phyloP scores from a whole-genome alignment of 2,888 invertebrate genomes.

The Druceiella hillmani region DNA sequence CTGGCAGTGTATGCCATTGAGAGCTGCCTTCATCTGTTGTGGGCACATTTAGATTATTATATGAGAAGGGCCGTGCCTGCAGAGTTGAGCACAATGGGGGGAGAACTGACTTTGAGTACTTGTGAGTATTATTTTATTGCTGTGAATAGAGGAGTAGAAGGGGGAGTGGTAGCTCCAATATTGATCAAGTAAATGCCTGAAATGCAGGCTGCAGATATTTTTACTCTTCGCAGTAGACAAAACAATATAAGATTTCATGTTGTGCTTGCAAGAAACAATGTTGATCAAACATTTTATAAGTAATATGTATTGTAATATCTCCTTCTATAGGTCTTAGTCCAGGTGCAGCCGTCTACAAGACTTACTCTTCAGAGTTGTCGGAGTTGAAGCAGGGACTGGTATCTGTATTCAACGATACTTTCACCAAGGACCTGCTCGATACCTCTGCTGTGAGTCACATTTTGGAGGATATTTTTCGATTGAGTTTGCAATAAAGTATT shows the following conservation, averaged over 20 bases:
- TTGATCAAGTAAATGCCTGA: too few relatives aligned
- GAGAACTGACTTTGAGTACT: too few relatives aligned
- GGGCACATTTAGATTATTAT: constrained; percentile 71
- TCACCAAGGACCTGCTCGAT: constrained; percentile 66
- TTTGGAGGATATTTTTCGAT: constrained; percentile 2
- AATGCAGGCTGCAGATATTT: too few relatives aligned
- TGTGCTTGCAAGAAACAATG: background rate
- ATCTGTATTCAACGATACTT: constrained; percentile 71
- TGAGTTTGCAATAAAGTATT: background rate
- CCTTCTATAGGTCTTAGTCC: constrained; percentile 33
- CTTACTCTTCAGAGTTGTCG: constrained; percentile 56
- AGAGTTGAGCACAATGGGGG: too few relatives aligned
- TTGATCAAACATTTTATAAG: constrained; percentile 3
- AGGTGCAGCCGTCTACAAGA: constrained; percentile 50
- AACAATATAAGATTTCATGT: too few relatives aligned
- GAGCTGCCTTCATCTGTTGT: constrained; percentile 67
- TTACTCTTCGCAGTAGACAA: too few relatives aligned
- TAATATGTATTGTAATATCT: constrained; percentile 27
- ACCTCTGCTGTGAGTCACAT: constrained; percentile 53
- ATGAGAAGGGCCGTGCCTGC: constrained; percentile 59
- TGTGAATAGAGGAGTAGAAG: too few relatives aligned
- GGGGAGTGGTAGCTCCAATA: too few relatives aligned
- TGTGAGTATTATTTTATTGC: too few relatives aligned
- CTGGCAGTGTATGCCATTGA: constrained; percentile 63
- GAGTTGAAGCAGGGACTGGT: constrained; percentile 67